Evolutionary conservation across 2,113 vertebrate genomes (phyloP).

Genomic region (Cathartes aura): DNA sequence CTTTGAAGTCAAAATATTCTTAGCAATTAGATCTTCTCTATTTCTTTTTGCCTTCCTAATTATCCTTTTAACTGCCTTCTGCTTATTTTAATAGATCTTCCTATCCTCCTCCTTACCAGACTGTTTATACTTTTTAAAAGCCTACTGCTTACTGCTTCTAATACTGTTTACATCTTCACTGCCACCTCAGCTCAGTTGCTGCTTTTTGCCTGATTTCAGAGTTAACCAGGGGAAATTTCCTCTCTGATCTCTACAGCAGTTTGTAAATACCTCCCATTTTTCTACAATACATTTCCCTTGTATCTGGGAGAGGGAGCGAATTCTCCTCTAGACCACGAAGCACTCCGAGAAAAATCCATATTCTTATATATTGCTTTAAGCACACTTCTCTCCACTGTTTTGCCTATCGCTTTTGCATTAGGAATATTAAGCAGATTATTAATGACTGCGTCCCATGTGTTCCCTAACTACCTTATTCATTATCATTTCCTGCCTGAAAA

Average conservation of each 20-base stretch:
- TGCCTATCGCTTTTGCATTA: not conserved
- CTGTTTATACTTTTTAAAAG: slow-evolving; percentile 68
- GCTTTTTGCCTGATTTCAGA: slow-evolving; percentile 27
- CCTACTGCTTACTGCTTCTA: slow-evolving; percentile 57
- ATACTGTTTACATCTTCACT: slow-evolving; percentile 60
- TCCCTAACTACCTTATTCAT: slow-evolving; percentile 42
- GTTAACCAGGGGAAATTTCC: slow-evolving; percentile 24
- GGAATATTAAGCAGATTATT: slow-evolving; percentile 46
- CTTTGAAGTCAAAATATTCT: slow-evolving; percentile 55
- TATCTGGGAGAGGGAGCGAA: not conserved
- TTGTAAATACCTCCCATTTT: slow-evolving; percentile 14
- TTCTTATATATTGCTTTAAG: not conserved
- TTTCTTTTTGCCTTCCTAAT: slow-evolving; percentile 64
- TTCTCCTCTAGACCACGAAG: not conserved
- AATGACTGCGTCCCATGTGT: not conserved
- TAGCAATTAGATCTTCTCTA: slow-evolving; percentile 55
- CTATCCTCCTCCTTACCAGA: slow-evolving; percentile 59
- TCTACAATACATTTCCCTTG: not conserved
- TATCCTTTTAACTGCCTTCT: slow-evolving; percentile 72
- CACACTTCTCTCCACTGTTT: not conserved
- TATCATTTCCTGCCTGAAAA: slow-evolving; percentile 45
- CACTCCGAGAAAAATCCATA: not conserved
- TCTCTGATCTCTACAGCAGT: slow-evolving; percentile 30
- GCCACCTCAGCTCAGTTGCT: slow-evolving; percentile 41
- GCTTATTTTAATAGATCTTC: slow-evolving; percentile 70